Percentiles rank a stretch among this genome's conserved stretches.
Evolutionary conservation across 2,113 vertebrate species (phyloP).

Genomic region (Ursus arctos): DNA sequence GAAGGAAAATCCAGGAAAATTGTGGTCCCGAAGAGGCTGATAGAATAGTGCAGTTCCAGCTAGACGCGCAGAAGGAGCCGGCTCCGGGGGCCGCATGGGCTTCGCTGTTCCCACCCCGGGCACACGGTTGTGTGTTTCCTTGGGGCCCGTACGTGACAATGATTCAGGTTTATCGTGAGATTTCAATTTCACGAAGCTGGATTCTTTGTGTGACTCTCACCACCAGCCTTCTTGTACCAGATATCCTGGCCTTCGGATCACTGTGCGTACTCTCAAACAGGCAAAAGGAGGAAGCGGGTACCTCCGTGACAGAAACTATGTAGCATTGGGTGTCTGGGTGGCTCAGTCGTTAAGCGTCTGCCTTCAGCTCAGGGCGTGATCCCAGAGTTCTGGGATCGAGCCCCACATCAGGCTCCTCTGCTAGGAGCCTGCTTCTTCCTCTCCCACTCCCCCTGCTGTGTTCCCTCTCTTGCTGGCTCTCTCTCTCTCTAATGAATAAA

Average conservation of each 20-base stretch:
- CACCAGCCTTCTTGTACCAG: background rate
- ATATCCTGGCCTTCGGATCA: background rate
- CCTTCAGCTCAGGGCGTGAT: too few species aligned
- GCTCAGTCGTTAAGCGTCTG: too few species aligned
- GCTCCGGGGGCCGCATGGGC: background rate
- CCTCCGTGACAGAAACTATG: too few species aligned
- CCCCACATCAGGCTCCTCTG: too few species aligned
- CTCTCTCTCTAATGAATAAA: too few species aligned
- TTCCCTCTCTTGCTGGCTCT: too few species aligned
- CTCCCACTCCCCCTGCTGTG: too few species aligned
- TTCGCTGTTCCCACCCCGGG: background rate
- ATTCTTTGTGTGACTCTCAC: background rate
- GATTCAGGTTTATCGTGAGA: background rate
- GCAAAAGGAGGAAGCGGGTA: background rate
- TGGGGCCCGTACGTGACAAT: rapidly evolving
- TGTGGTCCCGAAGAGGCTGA: background rate
- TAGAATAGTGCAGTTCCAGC: background rate
- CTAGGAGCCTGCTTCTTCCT: too few species aligned
- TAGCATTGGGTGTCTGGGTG: too few species aligned
- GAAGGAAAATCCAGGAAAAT: constrained; percentile 34
- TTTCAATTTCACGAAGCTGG: background rate
- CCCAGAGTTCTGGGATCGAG: too few species aligned
- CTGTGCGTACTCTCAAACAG: background rate
- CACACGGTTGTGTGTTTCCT: background rate
- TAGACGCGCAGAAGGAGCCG: background rate